Conservation (phyloP, 2,888 invertebrate species). For the Allygus modestus region DNA sequence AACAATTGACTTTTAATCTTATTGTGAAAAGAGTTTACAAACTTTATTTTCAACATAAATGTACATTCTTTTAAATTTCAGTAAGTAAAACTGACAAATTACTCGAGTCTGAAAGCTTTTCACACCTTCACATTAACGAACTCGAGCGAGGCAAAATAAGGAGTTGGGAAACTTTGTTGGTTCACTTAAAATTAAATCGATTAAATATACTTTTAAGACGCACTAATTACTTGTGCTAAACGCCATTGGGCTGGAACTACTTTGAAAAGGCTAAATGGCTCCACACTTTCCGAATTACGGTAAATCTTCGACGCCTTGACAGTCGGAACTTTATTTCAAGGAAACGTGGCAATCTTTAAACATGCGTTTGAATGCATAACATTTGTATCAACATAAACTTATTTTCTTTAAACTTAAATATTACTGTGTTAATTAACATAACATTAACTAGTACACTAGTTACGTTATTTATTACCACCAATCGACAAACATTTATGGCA, state of each 20-base stretch:
- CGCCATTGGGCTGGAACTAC: slow-evolving; percentile 29
- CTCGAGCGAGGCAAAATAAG: slow-evolving; percentile 32
- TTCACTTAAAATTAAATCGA: slow-evolving; percentile 51
- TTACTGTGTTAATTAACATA: too few species aligned
- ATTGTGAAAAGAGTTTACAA: too few species aligned
- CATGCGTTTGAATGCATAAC: too few species aligned
- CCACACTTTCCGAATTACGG: slow-evolving; percentile 29
- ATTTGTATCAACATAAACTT: too few species aligned
- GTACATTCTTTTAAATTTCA: neutral
- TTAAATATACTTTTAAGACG: slow-evolving; percentile 35
- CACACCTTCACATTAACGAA: slow-evolving; percentile 5
- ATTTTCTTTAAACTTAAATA: too few species aligned
- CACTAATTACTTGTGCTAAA: slow-evolving; percentile 55
- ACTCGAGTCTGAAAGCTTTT: slow-evolving; percentile 19
- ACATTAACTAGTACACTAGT: too few species aligned
- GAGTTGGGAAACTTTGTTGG: slow-evolving; percentile 34
- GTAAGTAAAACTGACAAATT: slow-evolving; percentile 10
- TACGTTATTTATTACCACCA: too few species aligned
- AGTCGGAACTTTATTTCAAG: slow-evolving; percentile 8
- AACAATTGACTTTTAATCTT: too few species aligned
- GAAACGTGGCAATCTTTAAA: neutral
- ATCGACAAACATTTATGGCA: too few species aligned
- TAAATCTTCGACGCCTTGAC: slow-evolving; percentile 12
- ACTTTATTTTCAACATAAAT: too few species aligned
- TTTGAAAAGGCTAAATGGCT: slow-evolving; percentile 53